These are phyloP conservation scores for Choristoneura fumiferana DNA, from an alignment of 1,140 invertebrate genomes.

Conservation along the genomic window DNA sequence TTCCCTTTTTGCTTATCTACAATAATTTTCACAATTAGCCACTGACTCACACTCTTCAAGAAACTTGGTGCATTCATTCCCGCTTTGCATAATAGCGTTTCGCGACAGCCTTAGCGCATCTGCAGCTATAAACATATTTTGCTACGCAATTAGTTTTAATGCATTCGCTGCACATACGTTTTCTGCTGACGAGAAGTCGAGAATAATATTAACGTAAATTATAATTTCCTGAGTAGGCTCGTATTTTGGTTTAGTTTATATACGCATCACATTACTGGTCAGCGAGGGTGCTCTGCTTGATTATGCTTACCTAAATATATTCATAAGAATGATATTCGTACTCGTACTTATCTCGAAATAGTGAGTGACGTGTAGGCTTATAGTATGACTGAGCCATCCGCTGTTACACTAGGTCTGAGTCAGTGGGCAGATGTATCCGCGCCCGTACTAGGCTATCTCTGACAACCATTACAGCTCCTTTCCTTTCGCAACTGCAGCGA, in stretches of 20 bases:
- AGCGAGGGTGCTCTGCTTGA: too few relatives aligned
- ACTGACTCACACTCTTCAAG: slow-evolving; percentile 1
- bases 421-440: background rate
- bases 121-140: background rate
- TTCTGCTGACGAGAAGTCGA: too few relatives aligned
- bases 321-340: too few relatives aligned
- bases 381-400: slow-evolving; percentile 1
- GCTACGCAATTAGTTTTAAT: background rate
- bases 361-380: background rate
- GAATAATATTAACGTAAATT: too few relatives aligned
- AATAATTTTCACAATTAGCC: slow-evolving; percentile 1
- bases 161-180: background rate
- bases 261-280: too few relatives aligned
- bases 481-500: slow-evolving; percentile 1
- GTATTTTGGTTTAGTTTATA: too few relatives aligned
- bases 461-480: background rate
- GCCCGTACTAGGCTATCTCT: slow-evolving; percentile 5
- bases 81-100: background rate
- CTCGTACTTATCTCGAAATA: background rate
- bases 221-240: too few relatives aligned
- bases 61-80: slow-evolving; percentile 1
- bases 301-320: too few relatives aligned
- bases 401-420: slow-evolving; percentile 7
- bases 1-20: background rate
- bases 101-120: background rate